Conservation (phyloP, 2,888 invertebrate species). For the Rhynchonema sp. region DNA sequence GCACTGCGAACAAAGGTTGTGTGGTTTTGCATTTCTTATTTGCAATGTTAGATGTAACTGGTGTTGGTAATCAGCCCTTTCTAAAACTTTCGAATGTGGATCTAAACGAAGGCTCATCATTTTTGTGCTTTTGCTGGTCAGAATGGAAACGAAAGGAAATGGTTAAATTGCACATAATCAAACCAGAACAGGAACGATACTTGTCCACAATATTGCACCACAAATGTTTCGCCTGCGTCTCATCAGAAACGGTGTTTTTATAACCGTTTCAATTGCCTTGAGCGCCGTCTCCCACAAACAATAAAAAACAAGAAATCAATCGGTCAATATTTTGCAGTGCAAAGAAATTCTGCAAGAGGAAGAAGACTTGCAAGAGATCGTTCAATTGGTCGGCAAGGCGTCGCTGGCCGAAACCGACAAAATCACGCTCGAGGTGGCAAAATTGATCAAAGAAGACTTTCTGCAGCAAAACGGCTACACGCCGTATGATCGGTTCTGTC, state of each 20-base stretch:
- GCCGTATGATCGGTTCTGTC: conserved; percentile 65
- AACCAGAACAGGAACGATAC: too few species aligned
- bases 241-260: too few species aligned
- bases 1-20: conserved; percentile 74
- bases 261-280: too few species aligned
- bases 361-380: conserved; percentile 97
- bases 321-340: not conserved
- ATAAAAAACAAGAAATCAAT: not conserved
- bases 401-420: conserved; percentile 87
- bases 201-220: too few species aligned
- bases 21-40: not conserved
- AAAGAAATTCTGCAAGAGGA: conserved; percentile 93
- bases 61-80: too few species aligned
- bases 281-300: not conserved
- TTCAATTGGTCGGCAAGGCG: conserved; percentile 89
- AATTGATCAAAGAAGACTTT: conserved; percentile 95
- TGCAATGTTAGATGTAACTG: too few species aligned
- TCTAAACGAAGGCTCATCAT: too few species aligned
- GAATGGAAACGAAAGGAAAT: too few species aligned
- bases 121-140: too few species aligned
- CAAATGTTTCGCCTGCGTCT: too few species aligned
- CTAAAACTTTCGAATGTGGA: too few species aligned
- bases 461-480: conserved; percentile 87
- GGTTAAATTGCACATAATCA: too few species aligned
- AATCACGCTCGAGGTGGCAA: conserved; percentile 90